phyloP scores from a whole-genome alignment of 2,113 vertebrate species.

The Lagopus leucura region DNA sequence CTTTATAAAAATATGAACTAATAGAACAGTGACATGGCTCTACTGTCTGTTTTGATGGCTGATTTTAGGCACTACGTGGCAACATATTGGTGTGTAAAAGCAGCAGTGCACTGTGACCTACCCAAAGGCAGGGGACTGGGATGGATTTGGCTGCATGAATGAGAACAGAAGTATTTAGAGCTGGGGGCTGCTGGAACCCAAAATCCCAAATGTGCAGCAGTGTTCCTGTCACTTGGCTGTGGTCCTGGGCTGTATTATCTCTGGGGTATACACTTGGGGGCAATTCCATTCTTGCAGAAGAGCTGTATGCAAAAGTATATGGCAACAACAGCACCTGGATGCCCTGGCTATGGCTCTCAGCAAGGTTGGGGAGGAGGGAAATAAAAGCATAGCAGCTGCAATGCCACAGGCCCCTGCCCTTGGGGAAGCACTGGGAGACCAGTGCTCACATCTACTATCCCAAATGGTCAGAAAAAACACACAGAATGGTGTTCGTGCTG shows the following conservation, averaged over 20 bases:
- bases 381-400: constrained; percentile 41
- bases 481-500: neutral
- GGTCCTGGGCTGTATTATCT: neutral
- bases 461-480: constrained; percentile 29
- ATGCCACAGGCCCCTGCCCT: constrained; percentile 39
- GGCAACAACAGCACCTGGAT: neutral
- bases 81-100: rapidly evolving
- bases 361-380: rapidly evolving
- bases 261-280: neutral
- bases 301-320: neutral
- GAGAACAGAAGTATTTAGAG: neutral
- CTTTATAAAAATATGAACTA: neutral
- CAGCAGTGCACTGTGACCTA: neutral
- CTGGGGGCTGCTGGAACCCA: neutral
- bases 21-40: rapidly evolving
- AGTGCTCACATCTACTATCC: neutral
- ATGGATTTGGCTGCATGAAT: neutral
- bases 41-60: rapidly evolving
- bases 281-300: neutral
- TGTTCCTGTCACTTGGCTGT: neutral
- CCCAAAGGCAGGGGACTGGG: rapidly evolving
- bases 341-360: neutral
- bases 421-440: neutral
- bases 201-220: rapidly evolving
- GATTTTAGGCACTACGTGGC: neutral